Base-by-base conservation (phyloP, 2,113 vertebrate species). In the Carlito syrichta region DNA sequence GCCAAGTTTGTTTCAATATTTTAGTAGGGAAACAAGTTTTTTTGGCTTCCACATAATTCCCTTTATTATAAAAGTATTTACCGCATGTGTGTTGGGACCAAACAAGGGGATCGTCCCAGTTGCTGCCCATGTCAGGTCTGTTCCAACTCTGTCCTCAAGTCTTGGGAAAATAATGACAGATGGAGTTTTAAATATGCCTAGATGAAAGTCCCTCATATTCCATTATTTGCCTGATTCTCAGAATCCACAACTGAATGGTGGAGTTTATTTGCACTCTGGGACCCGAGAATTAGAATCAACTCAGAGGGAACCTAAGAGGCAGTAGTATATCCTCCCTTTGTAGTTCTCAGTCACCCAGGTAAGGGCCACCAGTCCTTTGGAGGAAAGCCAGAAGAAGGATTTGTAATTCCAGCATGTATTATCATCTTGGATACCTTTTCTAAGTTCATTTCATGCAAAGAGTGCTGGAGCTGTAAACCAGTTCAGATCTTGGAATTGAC, bases 401-500 rank as follows among this genome's bases (percentile, higher is more conserved):
- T 12, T 1, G 20, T 7, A 14, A 54, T 35, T 48, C 38, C 12
- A 20, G 9, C 17, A 11, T 0, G 38, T 8, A 16, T 19, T 20
- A 1, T 30, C 25, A 5, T 63, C n/a, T 14, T 7, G 43, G 9
- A 14, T 43, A n/a, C 20, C 11, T 2, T 4, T 35, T 40, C 22
- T n/a, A 35, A 20, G 50, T 11, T 17, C 5, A 35, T 14, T 3
- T 25, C 35, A 8, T 0, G 52, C 0, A 0, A 1, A 20, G 2
- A 45, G 45, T 69, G 22, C 11, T 50, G 48, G 8, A 52, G n/a
- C 43, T 6, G 5, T 20, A 13, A 58, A 43, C 27, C 27, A 8
- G 27, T 30, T 40, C 27, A 14, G 27, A 43, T 40, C 22, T 12
- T 2, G 10, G 30, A 20, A 20, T 7, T 66, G 16, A 48, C 43